These are phyloP conservation scores for Cyaniris semiargus DNA, from an alignment of 2,888 invertebrate genomes.

Conservation along the genomic window DNA sequence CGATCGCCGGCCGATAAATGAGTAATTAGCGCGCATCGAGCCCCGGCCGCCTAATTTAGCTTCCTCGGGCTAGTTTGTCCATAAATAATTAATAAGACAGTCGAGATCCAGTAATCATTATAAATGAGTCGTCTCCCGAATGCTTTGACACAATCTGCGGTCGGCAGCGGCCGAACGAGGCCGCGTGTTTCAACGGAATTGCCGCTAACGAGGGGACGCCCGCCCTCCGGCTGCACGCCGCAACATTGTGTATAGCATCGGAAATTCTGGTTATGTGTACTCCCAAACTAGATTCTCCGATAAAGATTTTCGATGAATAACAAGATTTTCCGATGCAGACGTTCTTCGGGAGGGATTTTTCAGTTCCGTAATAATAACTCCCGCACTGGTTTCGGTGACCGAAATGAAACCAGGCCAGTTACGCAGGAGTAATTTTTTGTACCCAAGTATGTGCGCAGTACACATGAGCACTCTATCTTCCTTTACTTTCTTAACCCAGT, in stretches of 20 bases:
- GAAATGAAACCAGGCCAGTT: no score
- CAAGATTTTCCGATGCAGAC: no score
- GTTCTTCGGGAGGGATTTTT: no score
- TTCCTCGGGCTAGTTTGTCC: neutral
- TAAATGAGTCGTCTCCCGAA: neutral
- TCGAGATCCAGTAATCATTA: neutral
- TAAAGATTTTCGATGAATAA: no score
- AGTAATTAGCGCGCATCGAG: neutral
- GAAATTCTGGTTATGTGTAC: neutral
- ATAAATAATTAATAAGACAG: neutral
- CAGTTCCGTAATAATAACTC: no score
- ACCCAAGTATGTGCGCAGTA: no score
- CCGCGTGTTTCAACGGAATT: neutral
- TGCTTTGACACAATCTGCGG: neutral
- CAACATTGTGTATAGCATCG: neutral
- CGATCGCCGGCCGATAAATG: neutral
- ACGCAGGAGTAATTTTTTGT: no score
- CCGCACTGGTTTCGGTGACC: no score
- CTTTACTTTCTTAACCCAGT: no score
- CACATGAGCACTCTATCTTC: no score
- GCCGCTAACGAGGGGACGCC: neutral
- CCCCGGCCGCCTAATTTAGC: neutral
- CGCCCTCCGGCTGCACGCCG: neutral
- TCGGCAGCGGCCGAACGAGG: neutral
- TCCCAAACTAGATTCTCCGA: neutral